A percentile compares a stretch with the other conserved stretches of the same genome.
Conservation (phyloP, 2,113 vertebrate species). For the Ahaetulla prasina region DNA sequence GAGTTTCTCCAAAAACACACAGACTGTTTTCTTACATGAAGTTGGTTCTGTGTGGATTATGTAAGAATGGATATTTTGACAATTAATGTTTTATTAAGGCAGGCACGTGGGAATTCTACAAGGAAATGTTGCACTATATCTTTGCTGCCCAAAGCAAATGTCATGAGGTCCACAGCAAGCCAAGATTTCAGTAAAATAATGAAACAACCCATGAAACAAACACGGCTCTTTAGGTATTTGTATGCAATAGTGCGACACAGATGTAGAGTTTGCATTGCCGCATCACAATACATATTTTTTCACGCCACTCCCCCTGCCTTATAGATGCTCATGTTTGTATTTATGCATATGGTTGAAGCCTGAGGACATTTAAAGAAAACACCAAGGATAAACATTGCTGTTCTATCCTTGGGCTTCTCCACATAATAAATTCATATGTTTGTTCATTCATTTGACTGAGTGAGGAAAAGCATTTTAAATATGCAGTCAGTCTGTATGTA, state of each 20-base stretch:
- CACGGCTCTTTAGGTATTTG: neutral
- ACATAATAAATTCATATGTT: neutral
- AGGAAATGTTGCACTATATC: neutral
- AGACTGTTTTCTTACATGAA: neutral
- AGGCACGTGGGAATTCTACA: neutral
- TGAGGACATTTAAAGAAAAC: neutral
- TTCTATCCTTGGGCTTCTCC: neutral
- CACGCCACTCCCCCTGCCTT: neutral
- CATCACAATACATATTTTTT: neutral
- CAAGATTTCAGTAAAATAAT: neutral
- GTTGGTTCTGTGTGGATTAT: neutral
- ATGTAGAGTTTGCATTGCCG: neutral
- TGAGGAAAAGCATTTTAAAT: neutral
- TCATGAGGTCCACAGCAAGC: neutral
- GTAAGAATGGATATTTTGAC: neutral
- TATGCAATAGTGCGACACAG: neutral
- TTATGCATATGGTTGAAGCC: neutral
- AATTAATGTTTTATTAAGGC: neutral
- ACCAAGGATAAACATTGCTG: neutral
- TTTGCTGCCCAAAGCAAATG: neutral
- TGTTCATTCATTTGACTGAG: neutral
- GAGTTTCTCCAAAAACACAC: neutral
- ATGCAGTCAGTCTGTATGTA: neutral
- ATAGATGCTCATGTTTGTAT: neutral
- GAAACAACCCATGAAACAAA: neutral